These are phyloP conservation scores for Sarcophaga caerulescens DNA, from an alignment of 2,888 invertebrate genomes.

Conservation along the genomic window DNA sequence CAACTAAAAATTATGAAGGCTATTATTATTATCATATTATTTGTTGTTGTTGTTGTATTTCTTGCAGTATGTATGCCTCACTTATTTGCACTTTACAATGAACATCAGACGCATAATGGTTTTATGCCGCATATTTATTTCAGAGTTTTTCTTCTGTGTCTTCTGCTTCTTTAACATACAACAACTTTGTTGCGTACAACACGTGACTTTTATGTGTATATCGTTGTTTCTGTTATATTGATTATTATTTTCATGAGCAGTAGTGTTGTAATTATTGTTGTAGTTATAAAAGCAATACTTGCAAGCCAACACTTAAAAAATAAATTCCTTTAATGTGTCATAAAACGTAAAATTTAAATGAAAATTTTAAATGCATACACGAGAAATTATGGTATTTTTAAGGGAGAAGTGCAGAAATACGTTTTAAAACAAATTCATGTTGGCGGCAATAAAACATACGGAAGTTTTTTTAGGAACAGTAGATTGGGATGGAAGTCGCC, in stretches of 20 bases:
- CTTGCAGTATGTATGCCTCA: background rate
- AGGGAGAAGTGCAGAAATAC: no score
- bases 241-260: background rate
- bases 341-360: no score
- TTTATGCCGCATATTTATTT: slow-evolving; percentile 24
- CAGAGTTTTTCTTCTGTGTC: background rate
- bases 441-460: no score
- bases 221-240: background rate
- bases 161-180: background rate
- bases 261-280: background rate
- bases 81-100: slow-evolving; percentile 19
- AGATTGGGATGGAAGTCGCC: no score
- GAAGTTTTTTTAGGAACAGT: no score
- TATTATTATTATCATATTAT: background rate
- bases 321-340: no score
- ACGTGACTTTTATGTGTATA: background rate
- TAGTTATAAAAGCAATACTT: no score
- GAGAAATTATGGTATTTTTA: no score
- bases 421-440: no score
- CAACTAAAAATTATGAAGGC: background rate
- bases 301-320: no score
- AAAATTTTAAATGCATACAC: no score
- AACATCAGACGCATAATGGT: slow-evolving; percentile 46
- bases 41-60: background rate
- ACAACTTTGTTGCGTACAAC: background rate